A percentile compares a stretch with the other conserved stretches of the same genome.
phyloP scores from a whole-genome alignment of 2,113 vertebrate genomes.

The Ictidomys tridecemlineatus region DNA sequence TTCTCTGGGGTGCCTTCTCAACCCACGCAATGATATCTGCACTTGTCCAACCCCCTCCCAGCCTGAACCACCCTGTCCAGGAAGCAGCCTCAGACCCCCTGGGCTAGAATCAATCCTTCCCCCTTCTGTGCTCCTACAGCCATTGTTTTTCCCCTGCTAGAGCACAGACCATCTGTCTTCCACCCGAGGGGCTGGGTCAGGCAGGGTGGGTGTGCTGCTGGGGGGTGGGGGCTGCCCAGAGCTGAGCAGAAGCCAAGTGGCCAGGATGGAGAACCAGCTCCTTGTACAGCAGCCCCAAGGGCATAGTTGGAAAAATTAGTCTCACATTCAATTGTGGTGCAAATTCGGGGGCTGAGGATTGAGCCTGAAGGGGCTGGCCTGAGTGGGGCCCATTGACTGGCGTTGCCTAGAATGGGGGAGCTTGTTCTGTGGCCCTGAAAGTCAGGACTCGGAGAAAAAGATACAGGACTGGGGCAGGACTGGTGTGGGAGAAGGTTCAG shows the following conservation, averaged over 20 bases:
- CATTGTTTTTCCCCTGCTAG: background rate
- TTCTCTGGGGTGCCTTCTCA: background rate
- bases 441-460: background rate
- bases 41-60: background rate
- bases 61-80: background rate
- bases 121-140: background rate
- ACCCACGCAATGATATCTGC: background rate
- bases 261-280: conserved; percentile 9
- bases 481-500: background rate
- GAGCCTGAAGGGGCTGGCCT: background rate
- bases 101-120: conserved; percentile 32
- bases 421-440: background rate
- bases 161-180: background rate
- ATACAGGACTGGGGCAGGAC: background rate
- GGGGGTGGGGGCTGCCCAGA: background rate
- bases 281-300: background rate
- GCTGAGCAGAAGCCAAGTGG: background rate
- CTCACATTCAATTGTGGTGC: background rate
- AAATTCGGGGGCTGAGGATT: background rate
- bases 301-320: background rate
- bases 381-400: background rate
- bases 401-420: background rate
- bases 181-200: background rate
- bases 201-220: background rate
- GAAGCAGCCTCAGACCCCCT: background rate